A percentile compares a stretch with the other conserved stretches of the same genome.
Conservation (phyloP, 2,888 invertebrate genomes). For the Napeogenes sylphis region DNA sequence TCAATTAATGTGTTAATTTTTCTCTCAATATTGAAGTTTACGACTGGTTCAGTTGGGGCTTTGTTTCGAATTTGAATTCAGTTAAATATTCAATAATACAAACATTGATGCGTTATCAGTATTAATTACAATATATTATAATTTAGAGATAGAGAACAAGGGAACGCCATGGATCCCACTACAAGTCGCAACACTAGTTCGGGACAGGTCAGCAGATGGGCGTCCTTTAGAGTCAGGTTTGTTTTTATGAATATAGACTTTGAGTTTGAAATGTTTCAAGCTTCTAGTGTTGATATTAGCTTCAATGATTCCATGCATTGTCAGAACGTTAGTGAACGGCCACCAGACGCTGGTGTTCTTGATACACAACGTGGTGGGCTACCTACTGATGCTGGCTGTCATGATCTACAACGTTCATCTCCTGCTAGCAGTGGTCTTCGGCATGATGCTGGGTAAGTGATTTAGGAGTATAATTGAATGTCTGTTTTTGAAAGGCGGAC, state of each 20-base stretch:
- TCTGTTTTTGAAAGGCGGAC: neutral
- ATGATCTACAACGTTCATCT: slow-evolving; percentile 86
- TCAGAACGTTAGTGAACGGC: slow-evolving; percentile 57
- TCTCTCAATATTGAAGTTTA: too few species aligned
- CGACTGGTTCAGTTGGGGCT: too few species aligned
- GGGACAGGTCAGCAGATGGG: slow-evolving; percentile 55
- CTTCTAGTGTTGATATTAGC: neutral
- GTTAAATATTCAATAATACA: too few species aligned
- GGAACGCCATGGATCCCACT: slow-evolving; percentile 58
- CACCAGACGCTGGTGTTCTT: slow-evolving; percentile 72
- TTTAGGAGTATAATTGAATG: neutral
- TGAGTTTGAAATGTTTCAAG: neutral
- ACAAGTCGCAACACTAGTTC: slow-evolving; percentile 62
- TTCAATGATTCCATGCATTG: neutral
- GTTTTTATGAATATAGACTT: neutral
- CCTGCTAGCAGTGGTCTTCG: slow-evolving; percentile 79
- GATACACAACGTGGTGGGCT: slow-evolving; percentile 79
- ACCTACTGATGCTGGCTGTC: slow-evolving; percentile 84
- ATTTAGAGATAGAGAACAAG: slow-evolving; percentile 51
- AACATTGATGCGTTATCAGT: too few species aligned
- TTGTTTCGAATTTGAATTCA: too few species aligned
- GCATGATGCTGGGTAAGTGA: slow-evolving; percentile 77
- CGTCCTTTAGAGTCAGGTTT: slow-evolving; percentile 54
- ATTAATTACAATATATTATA: too few species aligned
- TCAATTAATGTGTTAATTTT: too few species aligned